Base-by-base conservation (phyloP, 2,888 invertebrate species). In the Trypoxylon attenuatum region DNA sequence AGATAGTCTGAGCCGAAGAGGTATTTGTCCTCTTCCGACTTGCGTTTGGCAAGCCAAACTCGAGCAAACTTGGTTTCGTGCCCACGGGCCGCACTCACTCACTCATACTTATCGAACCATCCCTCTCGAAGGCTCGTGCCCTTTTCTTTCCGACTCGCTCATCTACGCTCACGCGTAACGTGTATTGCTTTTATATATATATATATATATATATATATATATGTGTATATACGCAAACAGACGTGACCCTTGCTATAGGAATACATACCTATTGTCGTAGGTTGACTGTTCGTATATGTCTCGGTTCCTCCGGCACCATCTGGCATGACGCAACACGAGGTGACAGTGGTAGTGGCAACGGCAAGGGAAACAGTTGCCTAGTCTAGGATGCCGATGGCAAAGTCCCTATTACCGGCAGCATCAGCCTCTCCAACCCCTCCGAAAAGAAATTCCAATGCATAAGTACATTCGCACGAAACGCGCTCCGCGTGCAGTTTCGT, bases 21-120 rank as follows among this genome's bases (percentile, higher is more conserved):
- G 68, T 77, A 73, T 78, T 71, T 73, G 76, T 70, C 69, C 69
- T 72, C 57, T 65, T 57, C 66, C 66, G 65, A 70, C 66, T 67
- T 62, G 71, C 70, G 75, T 75, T 79, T 76, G 69, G 57, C 70
- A 78, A 68, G 66, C 76, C 57, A 53, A 55, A 68, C 45, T 61
- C 73, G 65, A 49, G 69, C 56, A 78, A 77, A 80, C 75, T 77
- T 79, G 59, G 67, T 74, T 75, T 64, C 67, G 57, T 46, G 29
- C 39, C 46, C n/a, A 51, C 42, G 62, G 57, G 53, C 57, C 38
- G 51, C 39, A 53, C n/a, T n/a, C 65, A 60, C 63, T 62, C 60
- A 41, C 61, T 77, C 70, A 58, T 71, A 75, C 75, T 71, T 77
- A 75, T 73, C 64, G 73, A 71, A 64, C 73, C 69, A 63, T 71